Conservation (phyloP, 2,888 invertebrate species). For the Cryptosula pallasiana region DNA sequence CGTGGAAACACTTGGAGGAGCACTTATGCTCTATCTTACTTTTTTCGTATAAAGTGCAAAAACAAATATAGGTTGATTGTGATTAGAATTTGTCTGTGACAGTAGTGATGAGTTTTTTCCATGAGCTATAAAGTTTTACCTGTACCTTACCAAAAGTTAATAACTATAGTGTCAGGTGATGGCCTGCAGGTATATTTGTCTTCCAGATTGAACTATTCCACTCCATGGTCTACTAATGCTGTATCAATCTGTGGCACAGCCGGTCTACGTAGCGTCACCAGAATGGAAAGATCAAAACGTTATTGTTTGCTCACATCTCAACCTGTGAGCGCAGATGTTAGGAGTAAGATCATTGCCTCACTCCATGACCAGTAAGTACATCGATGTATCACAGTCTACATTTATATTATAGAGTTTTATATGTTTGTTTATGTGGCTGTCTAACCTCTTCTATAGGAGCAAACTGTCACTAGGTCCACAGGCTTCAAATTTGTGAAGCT, state of each 20-base stretch:
- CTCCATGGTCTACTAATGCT: slow-evolving; percentile 91
- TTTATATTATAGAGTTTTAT: too few species aligned
- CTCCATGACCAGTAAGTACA: slow-evolving; percentile 19
- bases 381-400: too few species aligned
- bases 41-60: too few species aligned
- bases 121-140: neutral
- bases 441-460: too few species aligned
- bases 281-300: slow-evolving; percentile 76
- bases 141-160: neutral
- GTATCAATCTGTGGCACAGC: slow-evolving; percentile 87
- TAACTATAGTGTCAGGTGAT: too few species aligned
- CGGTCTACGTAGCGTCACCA: slow-evolving; percentile 67
- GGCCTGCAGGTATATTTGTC: neutral
- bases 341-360: neutral
- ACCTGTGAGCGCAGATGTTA: neutral
- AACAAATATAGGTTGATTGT: too few species aligned
- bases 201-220: slow-evolving; percentile 68
- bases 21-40: too few species aligned
- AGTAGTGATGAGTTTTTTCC: neutral
- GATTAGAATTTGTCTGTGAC: too few species aligned
- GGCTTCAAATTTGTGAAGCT: too few species aligned
- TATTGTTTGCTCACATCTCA: neutral
- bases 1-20: too few species aligned
- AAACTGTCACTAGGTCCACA: too few species aligned
- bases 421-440: too few species aligned